Percentiles rank a stretch among this genome's conserved stretches.
phyloP scores from a whole-genome alignment of 2,888 invertebrate genomes.

The Eristalis tenax region DNA sequence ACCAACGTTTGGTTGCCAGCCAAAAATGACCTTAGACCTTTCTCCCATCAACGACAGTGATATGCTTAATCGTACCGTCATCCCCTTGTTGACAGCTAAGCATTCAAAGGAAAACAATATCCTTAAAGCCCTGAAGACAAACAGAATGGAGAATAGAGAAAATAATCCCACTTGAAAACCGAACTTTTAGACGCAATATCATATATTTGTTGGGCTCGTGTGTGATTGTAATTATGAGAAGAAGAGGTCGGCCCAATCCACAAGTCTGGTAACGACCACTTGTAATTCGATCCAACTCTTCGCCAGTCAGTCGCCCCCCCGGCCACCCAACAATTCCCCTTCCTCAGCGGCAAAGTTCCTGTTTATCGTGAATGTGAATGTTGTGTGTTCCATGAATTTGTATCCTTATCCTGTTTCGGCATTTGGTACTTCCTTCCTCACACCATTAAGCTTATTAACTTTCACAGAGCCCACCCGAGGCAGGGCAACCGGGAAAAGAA shows the following conservation, averaged over 20 bases:
- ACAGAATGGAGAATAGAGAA: too few relatives aligned
- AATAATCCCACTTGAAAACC: constrained; percentile 8
- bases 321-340: constrained; percentile 5
- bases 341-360: constrained; percentile 1
- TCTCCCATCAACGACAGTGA: neutral
- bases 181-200: constrained; percentile 24
- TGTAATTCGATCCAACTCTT: constrained; percentile 55
- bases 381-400: neutral
- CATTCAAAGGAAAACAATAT: neutral
- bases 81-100: neutral
- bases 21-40: neutral
- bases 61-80: neutral
- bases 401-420: constrained; percentile 4
- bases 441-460: constrained; percentile 61
- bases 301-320: constrained; percentile 35
- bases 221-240: constrained; percentile 16
- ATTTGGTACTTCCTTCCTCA: constrained; percentile 19
- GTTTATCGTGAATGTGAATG: constrained; percentile 33
- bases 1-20: neutral
- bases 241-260: neutral
- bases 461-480: constrained; percentile 39
- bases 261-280: constrained; percentile 22
- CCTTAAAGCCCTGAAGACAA: neutral
- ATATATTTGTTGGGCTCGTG: constrained; percentile 8
- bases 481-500: neutral